Evolutionary conservation across 1,140 invertebrate species (phyloP).

Genomic region (Drosophila burlai): DNA sequence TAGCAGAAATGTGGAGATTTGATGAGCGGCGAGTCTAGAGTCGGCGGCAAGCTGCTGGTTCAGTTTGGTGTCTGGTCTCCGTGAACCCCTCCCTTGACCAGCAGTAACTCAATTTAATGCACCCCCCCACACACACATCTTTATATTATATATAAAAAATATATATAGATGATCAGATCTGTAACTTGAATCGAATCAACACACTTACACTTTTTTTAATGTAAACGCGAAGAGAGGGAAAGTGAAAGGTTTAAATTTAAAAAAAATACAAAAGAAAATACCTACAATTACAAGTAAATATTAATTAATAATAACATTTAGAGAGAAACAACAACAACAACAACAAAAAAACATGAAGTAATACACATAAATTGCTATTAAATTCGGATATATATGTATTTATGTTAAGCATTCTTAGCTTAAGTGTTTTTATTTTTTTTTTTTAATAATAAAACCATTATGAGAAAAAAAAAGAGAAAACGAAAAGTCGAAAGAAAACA

Average conservation of each 20-base stretch:
- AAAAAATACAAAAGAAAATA: conserved; percentile 26
- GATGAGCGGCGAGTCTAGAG: conserved; percentile 9
- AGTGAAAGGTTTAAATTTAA: conserved; percentile 10
- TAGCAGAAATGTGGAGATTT: conserved; percentile 9
- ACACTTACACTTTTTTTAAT: conserved; percentile 17
- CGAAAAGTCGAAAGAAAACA: conserved; percentile 48
- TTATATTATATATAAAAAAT: conserved; percentile 32
- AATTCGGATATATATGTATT: conserved; percentile 68
- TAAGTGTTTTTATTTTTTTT: conserved; percentile 77
- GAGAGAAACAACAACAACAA: conserved; percentile 19
- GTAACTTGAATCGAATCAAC: conserved; percentile 77
- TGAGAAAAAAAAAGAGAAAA: conserved; percentile 22
- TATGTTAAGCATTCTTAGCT: conserved; percentile 73
- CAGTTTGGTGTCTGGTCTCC: conserved; percentile 49
- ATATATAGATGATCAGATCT: conserved; percentile 33
- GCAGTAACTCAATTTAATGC: conserved; percentile 21
- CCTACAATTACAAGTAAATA: conserved; percentile 66
- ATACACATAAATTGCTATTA: conserved; percentile 52
- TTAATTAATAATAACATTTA: conserved; percentile 28
- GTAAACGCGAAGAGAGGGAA: conserved; percentile 46
- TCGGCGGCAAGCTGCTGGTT: conserved; percentile 57
- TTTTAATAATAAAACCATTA: conserved; percentile 66
- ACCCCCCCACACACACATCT: conserved; percentile 8
- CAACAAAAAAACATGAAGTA: conserved; percentile 13
- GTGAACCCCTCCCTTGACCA: conserved; percentile 16